Conservation (phyloP, 2,888 invertebrate species). For the Drosophila fungiperda region DNA sequence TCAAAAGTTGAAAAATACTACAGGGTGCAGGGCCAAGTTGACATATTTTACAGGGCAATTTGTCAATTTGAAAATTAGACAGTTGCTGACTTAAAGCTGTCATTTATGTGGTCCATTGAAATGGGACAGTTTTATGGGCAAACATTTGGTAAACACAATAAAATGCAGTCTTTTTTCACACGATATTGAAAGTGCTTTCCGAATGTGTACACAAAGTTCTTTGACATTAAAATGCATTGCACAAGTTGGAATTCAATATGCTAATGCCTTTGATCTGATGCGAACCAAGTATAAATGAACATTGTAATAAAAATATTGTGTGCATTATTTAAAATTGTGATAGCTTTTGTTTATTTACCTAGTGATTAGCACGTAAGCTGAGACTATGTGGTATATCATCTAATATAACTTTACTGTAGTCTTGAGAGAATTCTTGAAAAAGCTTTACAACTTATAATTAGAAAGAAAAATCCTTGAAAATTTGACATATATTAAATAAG, state of each 20-base stretch:
- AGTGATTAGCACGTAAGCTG: conserved; percentile 13
- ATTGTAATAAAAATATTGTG: background rate
- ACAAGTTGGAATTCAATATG: conserved; percentile 15
- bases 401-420: background rate
- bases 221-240: background rate
- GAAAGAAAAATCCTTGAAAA: background rate
- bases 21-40: conserved; percentile 6
- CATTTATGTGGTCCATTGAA: conserved; percentile 60
- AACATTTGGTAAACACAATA: conserved; percentile 25
- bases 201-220: conserved; percentile 6
- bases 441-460: background rate
- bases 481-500: background rate
- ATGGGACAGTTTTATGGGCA: conserved; percentile 44
- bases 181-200: conserved; percentile 25
- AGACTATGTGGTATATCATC: background rate
- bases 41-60: conserved; percentile 40
- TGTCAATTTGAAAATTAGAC: conserved; percentile 57
- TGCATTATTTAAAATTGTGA: background rate
- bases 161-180: conserved; percentile 31
- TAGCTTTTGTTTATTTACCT: background rate
- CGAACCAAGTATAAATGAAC: conserved; percentile 1
- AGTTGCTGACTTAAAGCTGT: conserved; percentile 47
- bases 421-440: background rate
- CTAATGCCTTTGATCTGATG: conserved; percentile 26
- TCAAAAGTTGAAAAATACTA: background rate